Conservation (phyloP, 2,888 invertebrate species). For the Nebria brevicollis region DNA sequence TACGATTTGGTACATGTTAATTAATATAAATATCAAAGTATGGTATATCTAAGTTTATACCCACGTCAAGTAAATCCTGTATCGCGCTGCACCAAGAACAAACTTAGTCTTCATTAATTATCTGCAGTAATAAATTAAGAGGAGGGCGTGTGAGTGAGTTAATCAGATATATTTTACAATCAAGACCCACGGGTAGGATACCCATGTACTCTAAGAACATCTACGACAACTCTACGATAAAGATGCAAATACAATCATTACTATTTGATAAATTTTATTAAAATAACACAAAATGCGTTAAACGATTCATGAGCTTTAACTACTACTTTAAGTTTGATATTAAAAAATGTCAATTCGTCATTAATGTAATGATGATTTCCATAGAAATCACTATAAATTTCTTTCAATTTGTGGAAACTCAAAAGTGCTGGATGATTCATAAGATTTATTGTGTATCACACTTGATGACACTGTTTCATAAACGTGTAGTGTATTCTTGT, state of each 20-base stretch:
- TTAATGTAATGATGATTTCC: no score
- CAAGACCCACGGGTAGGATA: not conserved
- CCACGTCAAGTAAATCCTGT: constrained; percentile 24
- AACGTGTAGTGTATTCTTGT: not conserved
- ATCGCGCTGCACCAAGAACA: constrained; percentile 18
- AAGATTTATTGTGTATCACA: not conserved
- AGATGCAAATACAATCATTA: not conserved
- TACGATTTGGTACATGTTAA: constrained; percentile 9
- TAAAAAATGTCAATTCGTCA: no score
- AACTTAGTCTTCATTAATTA: constrained; percentile 32
- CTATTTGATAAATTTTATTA: no score
- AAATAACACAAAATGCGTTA: no score
- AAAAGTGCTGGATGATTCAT: not conserved
- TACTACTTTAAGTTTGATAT: no score
- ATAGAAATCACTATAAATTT: no score
- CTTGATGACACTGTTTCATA: constrained; percentile 9
- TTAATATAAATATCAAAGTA: constrained; percentile 12
- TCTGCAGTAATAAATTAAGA: constrained; percentile 19
- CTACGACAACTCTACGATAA: not conserved
- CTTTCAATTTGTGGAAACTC: no score
- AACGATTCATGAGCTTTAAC: no score
- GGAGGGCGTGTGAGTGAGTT: constrained; percentile 24
- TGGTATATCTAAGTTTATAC: constrained; percentile 19
- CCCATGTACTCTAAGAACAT: not conserved
- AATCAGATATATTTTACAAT: constrained; percentile 23